A percentile compares a stretch with the other conserved stretches of the same genome.
phyloP scores from a whole-genome alignment of 2,113 vertebrate genomes.

The Passer domesticus region DNA sequence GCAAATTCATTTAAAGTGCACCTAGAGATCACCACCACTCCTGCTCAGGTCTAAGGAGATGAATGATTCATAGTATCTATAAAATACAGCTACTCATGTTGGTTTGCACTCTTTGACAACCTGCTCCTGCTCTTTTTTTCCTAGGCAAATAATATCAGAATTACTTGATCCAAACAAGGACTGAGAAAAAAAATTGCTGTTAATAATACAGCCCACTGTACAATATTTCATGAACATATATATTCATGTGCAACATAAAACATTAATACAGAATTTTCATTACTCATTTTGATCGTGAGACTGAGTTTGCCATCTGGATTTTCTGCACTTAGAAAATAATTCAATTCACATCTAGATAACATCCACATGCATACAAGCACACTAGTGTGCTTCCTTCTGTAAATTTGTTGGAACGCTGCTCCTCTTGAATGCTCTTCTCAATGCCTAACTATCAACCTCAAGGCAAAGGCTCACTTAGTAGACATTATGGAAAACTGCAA shows the following conservation, averaged over 20 bases:
- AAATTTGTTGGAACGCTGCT: background rate
- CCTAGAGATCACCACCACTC: constrained; percentile 34
- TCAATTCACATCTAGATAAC: background rate
- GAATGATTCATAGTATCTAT: constrained; percentile 58
- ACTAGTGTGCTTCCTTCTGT: background rate
- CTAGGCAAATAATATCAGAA: background rate
- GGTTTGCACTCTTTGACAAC: background rate
- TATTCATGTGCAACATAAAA: background rate
- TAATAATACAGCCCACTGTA: background rate
- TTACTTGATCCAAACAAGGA: background rate
- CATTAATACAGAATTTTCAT: background rate
- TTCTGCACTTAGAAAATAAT: background rate
- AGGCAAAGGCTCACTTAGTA: background rate
- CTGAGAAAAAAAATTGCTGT: background rate
- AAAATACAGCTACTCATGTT: background rate
- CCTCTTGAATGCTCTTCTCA: background rate
- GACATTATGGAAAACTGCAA: background rate
- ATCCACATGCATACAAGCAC: background rate
- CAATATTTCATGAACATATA: background rate
- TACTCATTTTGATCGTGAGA: rapidly evolving
- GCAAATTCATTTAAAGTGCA: constrained; percentile 56
- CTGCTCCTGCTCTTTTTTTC: background rate
- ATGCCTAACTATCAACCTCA: background rate
- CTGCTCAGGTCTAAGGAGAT: constrained; percentile 32
- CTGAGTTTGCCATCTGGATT: background rate